phyloP scores from a whole-genome alignment of 2,888 invertebrate species.

The Melolontha melolontha region DNA sequence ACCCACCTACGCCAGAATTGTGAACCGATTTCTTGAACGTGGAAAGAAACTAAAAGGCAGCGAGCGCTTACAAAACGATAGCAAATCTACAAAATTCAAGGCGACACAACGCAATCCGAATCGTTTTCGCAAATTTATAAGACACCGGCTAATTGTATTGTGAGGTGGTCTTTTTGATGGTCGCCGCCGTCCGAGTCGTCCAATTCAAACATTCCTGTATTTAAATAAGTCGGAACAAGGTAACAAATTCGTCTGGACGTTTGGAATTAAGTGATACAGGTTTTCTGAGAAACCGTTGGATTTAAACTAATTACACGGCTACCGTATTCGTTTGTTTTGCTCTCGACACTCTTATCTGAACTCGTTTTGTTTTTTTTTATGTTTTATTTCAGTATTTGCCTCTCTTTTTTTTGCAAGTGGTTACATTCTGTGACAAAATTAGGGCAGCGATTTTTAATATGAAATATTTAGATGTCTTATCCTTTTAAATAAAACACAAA shows the following conservation, averaged over 20 bases:
- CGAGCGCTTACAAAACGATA: constrained; percentile 1
- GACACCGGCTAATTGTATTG: constrained; percentile 51
- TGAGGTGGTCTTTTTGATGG: constrained; percentile 50
- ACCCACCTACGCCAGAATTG: too few relatives aligned
- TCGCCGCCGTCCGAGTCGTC: constrained; percentile 40
- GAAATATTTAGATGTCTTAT: too few relatives aligned
- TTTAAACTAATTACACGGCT: constrained; percentile 54
- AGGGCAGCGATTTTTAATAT: too few relatives aligned
- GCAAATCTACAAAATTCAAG: constrained; percentile 8
- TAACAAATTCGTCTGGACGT: constrained; percentile 38
- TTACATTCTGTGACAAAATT: too few relatives aligned
- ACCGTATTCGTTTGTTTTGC: constrained; percentile 47
- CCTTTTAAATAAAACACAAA: too few relatives aligned
- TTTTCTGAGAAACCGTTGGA: constrained; percentile 51
- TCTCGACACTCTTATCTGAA: constrained; percentile 41
- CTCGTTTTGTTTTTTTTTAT: not conserved
- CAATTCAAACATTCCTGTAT: not conserved
- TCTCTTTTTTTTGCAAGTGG: too few relatives aligned
- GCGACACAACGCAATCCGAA: constrained; percentile 21
- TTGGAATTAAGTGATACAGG: constrained; percentile 48
- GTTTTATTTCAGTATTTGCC: too few relatives aligned
- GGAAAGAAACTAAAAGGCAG: too few relatives aligned
- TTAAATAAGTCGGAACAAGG: not conserved
- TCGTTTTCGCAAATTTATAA: constrained; percentile 47
- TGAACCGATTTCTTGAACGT: too few relatives aligned